Conservation (phyloP, 2,888 invertebrate genomes). For the Platerodrilus igneus region DNA sequence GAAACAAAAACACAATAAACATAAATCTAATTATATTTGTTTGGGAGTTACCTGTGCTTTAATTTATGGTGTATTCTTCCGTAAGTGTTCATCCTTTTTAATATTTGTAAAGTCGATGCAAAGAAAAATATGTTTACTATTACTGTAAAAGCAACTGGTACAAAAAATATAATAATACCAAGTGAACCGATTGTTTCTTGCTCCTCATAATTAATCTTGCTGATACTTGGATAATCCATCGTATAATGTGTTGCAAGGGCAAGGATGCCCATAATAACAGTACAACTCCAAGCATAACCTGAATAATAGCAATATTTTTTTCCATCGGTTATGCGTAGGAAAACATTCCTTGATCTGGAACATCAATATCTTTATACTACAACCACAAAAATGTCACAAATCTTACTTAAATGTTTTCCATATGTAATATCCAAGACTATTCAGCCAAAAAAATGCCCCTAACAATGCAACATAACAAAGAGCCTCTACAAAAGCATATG, state of each 20-base stretch:
- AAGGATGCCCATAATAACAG: slow-evolving; percentile 64
- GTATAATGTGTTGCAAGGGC: slow-evolving; percentile 80
- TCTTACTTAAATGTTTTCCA: slow-evolving; percentile 79
- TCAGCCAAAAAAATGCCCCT: slow-evolving; percentile 83
- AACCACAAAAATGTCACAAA: slow-evolving; percentile 25
- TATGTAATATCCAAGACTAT: slow-evolving; percentile 79
- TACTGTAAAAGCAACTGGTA: slow-evolving; percentile 75
- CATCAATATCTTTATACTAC: slow-evolving; percentile 3
- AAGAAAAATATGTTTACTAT: slow-evolving; percentile 76
- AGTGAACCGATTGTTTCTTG: slow-evolving; percentile 78
- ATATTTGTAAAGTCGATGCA: slow-evolving; percentile 71
- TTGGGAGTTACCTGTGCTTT: slow-evolving; percentile 63
- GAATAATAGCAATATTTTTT: slow-evolving; percentile 86
- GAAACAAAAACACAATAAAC: slow-evolving; percentile 47
- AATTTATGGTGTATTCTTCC: slow-evolving; percentile 83
- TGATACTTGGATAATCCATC: slow-evolving; percentile 61
- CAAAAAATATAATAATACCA: slow-evolving; percentile 78
- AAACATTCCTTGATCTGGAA: slow-evolving; percentile 73
- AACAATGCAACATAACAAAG: slow-evolving; percentile 70
- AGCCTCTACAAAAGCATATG: slow-evolving; percentile 68
- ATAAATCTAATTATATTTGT: too few species aligned
- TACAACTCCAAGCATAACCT: slow-evolving; percentile 73
- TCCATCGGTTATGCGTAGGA: slow-evolving; percentile 77
- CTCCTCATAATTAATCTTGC: slow-evolving; percentile 51
- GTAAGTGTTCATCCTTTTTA: slow-evolving; percentile 76